Evolutionary conservation across 1,140 invertebrate genomes (phyloP).

Genomic region (Ectropis grisescens): DNA sequence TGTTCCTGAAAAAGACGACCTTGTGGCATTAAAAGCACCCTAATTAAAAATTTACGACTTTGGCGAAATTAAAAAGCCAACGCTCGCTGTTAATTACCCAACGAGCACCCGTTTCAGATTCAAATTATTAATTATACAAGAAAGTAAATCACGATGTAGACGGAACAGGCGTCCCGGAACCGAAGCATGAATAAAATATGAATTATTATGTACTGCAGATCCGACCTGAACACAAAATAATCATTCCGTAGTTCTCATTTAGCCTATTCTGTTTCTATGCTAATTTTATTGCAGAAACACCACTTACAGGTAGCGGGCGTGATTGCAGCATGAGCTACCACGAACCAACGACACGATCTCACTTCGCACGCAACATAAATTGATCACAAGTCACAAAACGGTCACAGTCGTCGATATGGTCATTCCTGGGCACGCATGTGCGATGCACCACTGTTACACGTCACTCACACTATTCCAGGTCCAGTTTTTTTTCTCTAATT

Average conservation of each 20-base stretch:
- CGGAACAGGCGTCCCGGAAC: background rate
- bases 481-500: slow-evolving; percentile 24
- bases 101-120: too few species aligned
- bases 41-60: too few species aligned
- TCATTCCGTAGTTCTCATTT: background rate
- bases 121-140: too few species aligned
- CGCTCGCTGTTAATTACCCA: too few species aligned
- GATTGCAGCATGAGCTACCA: slow-evolving; percentile 13
- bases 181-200: slow-evolving; percentile 9
- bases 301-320: slow-evolving; percentile 26
- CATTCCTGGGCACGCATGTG: slow-evolving; percentile 28
- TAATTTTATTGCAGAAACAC: slow-evolving; percentile 25
- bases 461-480: slow-evolving; percentile 42
- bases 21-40: too few species aligned
- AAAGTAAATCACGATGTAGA: too few species aligned
- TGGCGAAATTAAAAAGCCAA: too few species aligned
- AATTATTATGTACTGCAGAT: slow-evolving; percentile 6
- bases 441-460: slow-evolving; percentile 29
- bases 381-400: slow-evolving; percentile 34
- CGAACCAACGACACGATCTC: slow-evolving; percentile 28
- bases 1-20: too few species aligned
- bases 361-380: slow-evolving; percentile 26
- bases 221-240: background rate
- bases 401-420: slow-evolving; percentile 22
- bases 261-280: slow-evolving; percentile 15